These are phyloP conservation scores for Campoletis sonorensis DNA, from an alignment of 1,140 invertebrate genomes.

Conservation along the genomic window DNA sequence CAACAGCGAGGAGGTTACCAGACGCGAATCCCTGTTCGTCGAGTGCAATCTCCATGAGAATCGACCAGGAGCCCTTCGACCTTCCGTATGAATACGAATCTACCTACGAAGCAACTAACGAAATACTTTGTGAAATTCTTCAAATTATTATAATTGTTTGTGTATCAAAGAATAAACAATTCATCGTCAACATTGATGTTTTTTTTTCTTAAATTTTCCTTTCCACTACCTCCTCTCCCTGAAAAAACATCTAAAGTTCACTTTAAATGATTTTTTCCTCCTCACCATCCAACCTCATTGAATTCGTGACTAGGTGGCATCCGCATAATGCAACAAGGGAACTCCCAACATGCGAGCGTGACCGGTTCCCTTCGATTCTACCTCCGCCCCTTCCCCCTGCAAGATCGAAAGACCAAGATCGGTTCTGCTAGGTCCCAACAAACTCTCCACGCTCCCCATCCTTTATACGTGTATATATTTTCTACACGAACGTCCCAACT, in stretches of 20 bases:
- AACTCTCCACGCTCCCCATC: too few species aligned
- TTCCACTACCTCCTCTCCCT: too few species aligned
- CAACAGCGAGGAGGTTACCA: not conserved
- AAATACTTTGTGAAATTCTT: not conserved
- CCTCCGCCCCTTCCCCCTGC: not conserved
- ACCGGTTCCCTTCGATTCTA: slow-evolving; percentile 26
- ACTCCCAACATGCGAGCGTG: slow-evolving; percentile 23
- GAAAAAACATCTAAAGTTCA: too few species aligned
- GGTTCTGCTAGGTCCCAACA: too few species aligned
- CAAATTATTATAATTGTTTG: not conserved
- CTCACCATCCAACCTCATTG: not conserved
- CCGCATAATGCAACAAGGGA: slow-evolving; percentile 26
- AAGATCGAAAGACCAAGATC: too few species aligned
- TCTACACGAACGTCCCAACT: slow-evolving; percentile 9
- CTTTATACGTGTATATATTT: not conserved
- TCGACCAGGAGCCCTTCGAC: slow-evolving; percentile 45
- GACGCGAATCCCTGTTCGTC: slow-evolving; percentile 28
- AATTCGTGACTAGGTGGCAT: slow-evolving; percentile 27
- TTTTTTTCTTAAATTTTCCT: too few species aligned
- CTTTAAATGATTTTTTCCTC: too few species aligned
- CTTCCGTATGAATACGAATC: not conserved
- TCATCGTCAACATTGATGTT: too few species aligned
- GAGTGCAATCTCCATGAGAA: slow-evolving; percentile 39
- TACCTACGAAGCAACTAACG: not conserved
- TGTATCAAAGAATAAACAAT: not conserved